Percentiles rank a stretch among this genome's conserved stretches.
phyloP scores from a whole-genome alignment of 1,140 invertebrate genomes.

The Meloidogyne hapla region DNA sequence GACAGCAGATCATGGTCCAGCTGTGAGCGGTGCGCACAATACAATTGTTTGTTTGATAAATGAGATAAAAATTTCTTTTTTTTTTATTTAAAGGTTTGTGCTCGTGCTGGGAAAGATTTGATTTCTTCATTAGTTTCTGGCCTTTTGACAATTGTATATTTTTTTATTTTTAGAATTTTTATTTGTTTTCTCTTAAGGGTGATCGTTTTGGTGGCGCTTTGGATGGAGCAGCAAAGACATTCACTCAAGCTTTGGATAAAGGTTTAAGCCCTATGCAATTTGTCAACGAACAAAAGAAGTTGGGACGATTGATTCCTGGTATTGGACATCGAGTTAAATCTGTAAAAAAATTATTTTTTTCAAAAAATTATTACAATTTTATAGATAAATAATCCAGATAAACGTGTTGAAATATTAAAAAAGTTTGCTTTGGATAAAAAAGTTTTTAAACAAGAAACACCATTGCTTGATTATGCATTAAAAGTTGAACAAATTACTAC shows the following conservation, averaged over 20 bases:
- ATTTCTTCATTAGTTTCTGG: slow-evolving; percentile 94
- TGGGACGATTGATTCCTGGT: slow-evolving; percentile 96
- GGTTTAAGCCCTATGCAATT: slow-evolving; percentile 90
- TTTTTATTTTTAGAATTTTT: background rate
- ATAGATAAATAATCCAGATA: slow-evolving; percentile 96
- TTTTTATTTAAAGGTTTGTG: slow-evolving; percentile 71
- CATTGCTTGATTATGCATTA: slow-evolving; percentile 87
- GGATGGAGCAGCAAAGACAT: slow-evolving; percentile 91
- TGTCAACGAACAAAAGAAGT: slow-evolving; percentile 93
- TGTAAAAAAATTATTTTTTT: slow-evolving; percentile 65
- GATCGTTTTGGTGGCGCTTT: slow-evolving; percentile 97
- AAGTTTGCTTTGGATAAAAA: slow-evolving; percentile 75
- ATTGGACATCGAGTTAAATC: slow-evolving; percentile 98
- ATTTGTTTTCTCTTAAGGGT: slow-evolving; percentile 70
- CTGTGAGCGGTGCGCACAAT: slow-evolving; percentile 97
- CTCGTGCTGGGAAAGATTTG: slow-evolving; percentile 95
- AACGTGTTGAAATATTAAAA: slow-evolving; percentile 90
- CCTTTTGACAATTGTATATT: slow-evolving; percentile 91
- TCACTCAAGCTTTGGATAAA: slow-evolving; percentile 88
- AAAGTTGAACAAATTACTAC: slow-evolving; percentile 99
- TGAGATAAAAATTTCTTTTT: background rate
- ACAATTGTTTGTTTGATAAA: slow-evolving; percentile 81
- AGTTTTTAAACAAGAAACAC: slow-evolving; percentile 76
- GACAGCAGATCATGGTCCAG: slow-evolving; percentile 97
- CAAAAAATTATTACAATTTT: slow-evolving; percentile 27